A percentile compares a stretch with the other conserved stretches of the same genome.
These are phyloP conservation scores for Sporophila hypoxantha DNA, from an alignment of 2,113 vertebrate genomes.

Conservation along the genomic window DNA sequence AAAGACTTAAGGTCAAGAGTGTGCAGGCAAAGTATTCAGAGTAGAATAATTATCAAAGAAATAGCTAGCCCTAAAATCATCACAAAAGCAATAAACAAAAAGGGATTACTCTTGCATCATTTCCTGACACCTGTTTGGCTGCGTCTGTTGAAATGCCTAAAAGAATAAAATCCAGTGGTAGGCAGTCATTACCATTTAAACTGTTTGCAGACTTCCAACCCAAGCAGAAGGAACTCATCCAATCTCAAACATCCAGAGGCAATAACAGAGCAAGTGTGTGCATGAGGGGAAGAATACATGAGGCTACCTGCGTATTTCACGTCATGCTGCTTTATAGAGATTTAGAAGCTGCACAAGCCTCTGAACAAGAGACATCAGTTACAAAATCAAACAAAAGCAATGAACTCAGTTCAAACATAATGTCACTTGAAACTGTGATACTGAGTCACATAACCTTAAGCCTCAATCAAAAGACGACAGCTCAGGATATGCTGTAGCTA, in stretches of 20 bases:
- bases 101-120: background rate
- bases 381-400: background rate
- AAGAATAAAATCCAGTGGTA: background rate
- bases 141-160: background rate
- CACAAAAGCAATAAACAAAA: background rate
- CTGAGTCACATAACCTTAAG: background rate
- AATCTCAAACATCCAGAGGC: background rate
- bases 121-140: slow-evolving; percentile 16
- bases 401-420: background rate
- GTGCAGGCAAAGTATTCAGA: background rate
- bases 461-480: background rate
- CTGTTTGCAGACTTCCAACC: background rate
- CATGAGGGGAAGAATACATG: background rate
- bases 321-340: background rate
- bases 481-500: background rate
- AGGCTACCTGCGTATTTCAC: background rate
- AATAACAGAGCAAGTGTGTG: background rate
- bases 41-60: background rate
- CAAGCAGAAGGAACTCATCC: background rate
- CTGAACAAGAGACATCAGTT: background rate
- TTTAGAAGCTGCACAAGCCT: background rate
- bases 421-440: background rate
- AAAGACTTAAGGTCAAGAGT: background rate
- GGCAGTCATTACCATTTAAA: background rate
- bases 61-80: background rate